A percentile compares a stretch with the other conserved stretches of the same genome.
These are phyloP conservation scores for Sigmodon hispidus DNA, from an alignment of 2,113 vertebrate genomes.

Conservation along the genomic window DNA sequence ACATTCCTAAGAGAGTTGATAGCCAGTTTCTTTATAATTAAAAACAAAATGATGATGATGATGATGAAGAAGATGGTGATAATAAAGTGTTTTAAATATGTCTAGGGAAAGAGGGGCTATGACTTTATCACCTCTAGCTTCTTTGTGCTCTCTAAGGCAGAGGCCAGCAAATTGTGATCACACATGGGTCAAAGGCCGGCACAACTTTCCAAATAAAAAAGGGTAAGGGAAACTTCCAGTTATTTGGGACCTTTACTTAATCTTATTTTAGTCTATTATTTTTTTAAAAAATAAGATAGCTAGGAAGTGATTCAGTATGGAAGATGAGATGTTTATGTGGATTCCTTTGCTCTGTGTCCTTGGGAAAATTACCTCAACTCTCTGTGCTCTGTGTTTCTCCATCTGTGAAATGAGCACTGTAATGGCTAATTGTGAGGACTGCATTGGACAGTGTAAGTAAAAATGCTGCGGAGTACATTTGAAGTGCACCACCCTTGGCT, in stretches of 20 bases:
- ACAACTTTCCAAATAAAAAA: not conserved
- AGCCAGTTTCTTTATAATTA: conserved; percentile 15
- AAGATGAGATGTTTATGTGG: not conserved
- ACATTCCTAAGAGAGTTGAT: not conserved
- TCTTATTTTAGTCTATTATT: not conserved
- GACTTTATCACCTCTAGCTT: not conserved
- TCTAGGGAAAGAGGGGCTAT: not conserved
- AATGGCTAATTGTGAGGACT: not conserved
- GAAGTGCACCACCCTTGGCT: not conserved
- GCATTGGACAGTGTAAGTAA: not conserved
- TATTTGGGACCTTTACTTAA: not conserved
- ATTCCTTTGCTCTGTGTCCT: conserved; percentile 38
- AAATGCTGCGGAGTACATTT: not conserved
- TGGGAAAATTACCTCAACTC: not conserved
- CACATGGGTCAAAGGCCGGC: not conserved
- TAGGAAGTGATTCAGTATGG: not conserved
- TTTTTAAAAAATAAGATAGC: not conserved
- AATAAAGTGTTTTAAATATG: not conserved
- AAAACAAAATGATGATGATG: not conserved
- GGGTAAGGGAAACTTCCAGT: too few relatives aligned
- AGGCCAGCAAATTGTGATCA: not conserved
- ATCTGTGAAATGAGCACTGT: not conserved
- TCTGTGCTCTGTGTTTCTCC: conserved; percentile 1
- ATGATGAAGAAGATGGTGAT: not conserved
- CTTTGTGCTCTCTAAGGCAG: not conserved